Conservation (phyloP, 2,797 vertebrate genomes). For the Scarus forsteni region DNA sequence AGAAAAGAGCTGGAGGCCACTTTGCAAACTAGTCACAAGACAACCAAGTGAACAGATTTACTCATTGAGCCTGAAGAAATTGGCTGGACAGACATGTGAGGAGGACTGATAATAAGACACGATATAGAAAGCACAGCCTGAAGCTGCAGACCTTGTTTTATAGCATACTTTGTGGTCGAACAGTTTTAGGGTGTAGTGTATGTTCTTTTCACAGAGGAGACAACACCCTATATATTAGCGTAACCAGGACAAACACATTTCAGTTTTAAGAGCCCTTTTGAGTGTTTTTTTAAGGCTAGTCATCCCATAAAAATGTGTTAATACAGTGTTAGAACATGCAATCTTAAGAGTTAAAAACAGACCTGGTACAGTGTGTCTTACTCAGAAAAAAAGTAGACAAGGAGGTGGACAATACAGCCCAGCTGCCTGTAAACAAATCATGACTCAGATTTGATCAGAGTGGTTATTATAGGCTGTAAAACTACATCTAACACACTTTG, state of each 20-base stretch:
- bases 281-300: neutral
- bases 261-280: neutral
- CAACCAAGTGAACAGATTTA: conserved; percentile 71
- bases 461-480: conserved; percentile 5
- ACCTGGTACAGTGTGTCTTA: neutral
- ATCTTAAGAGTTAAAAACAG: conserved; percentile 1
- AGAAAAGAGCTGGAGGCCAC: conserved; percentile 67
- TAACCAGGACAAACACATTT: conserved; percentile 16
- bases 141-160: conserved; percentile 1
- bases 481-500: too few relatives aligned
- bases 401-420: too few relatives aligned
- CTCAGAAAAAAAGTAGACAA: too few relatives aligned
- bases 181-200: conserved; percentile 1
- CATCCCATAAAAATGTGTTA: conserved; percentile 32
- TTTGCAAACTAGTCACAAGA: conserved; percentile 84
- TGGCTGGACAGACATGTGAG: conserved; percentile 57
- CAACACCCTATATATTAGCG: conserved; percentile 5
- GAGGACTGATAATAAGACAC: conserved; percentile 27
- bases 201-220: neutral
- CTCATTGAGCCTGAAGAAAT: conserved; percentile 63
- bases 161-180: neutral
- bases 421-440: too few relatives aligned
- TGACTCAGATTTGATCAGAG: neutral
- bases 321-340: conserved; percentile 23
- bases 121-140: conserved; percentile 22